phyloP scores from a whole-genome alignment of 2,797 vertebrate genomes.

The Ceyx erithaca region DNA sequence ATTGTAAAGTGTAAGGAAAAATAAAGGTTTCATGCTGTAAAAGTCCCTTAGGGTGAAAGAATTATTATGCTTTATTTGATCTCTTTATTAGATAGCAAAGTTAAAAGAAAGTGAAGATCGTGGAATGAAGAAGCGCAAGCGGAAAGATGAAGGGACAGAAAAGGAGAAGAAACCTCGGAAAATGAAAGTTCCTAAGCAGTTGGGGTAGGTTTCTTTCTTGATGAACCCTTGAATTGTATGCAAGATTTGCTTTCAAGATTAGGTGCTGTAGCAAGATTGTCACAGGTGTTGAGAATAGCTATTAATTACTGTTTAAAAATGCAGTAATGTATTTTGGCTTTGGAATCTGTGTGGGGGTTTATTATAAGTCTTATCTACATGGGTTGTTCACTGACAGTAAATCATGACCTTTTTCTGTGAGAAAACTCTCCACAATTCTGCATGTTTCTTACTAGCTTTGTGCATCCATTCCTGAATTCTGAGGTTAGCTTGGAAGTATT shows the following conservation, averaged over 20 bases:
- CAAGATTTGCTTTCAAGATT: background rate
- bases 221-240: background rate
- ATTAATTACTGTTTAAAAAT: too few relatives aligned
- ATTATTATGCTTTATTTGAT: background rate
- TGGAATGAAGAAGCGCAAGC: conserved; percentile 90
- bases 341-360: background rate
- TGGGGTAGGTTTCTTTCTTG: conserved; percentile 81
- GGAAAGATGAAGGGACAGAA: conserved; percentile 89
- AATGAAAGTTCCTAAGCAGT: conserved; percentile 88
- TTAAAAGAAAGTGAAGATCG: conserved; percentile 91
- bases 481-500: background rate
- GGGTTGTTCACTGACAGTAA: too few relatives aligned
- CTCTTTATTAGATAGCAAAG: conserved; percentile 77
- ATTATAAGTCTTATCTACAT: too few relatives aligned
- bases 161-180: conserved; percentile 94
- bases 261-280: background rate
- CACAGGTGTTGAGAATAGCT: background rate
- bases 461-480: background rate
- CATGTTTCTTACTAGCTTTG: background rate
- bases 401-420: too few relatives aligned
- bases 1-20: background rate
- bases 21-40: background rate
- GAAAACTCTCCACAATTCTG: background rate
- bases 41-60: background rate
- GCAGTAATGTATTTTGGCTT: background rate